Conservation (phyloP, 30 jellyfish, hydroid and myxozoan genomes). For the Hydra vulgaris region DNA sequence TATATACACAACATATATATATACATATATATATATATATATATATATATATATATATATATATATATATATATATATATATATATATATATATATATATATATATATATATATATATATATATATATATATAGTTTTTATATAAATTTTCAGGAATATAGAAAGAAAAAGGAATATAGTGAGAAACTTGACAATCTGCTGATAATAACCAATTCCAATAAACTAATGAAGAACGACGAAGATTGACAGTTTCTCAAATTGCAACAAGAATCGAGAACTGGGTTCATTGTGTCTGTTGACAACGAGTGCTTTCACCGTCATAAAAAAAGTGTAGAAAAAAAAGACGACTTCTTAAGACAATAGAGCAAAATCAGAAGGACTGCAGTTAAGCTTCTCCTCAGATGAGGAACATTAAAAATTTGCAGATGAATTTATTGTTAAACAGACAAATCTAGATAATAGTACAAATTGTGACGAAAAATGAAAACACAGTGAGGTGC, state of each 20-base stretch:
- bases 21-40: too few species aligned
- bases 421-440: not conserved
- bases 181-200: not conserved
- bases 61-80: too few species aligned
- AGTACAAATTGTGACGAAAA: not conserved
- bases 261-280: not conserved
- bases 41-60: too few species aligned
- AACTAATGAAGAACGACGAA: not conserved
- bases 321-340: not conserved
- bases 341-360: not conserved
- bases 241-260: not conserved
- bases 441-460: not conserved
- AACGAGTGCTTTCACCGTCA: not conserved
- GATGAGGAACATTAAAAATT: not conserved
- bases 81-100: too few species aligned
- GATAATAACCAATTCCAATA: not conserved
- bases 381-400: not conserved
- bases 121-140: too few species aligned
- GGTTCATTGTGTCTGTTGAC: not conserved
- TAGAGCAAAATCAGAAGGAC: too few species aligned
- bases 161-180: not conserved
- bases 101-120: too few species aligned
- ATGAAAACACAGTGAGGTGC: not conserved
- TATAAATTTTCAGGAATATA: not conserved
- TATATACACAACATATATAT: too few species aligned